These are phyloP conservation scores for Podarcis cretensis DNA, from an alignment of 2,113 vertebrate genomes.

Conservation along the genomic window DNA sequence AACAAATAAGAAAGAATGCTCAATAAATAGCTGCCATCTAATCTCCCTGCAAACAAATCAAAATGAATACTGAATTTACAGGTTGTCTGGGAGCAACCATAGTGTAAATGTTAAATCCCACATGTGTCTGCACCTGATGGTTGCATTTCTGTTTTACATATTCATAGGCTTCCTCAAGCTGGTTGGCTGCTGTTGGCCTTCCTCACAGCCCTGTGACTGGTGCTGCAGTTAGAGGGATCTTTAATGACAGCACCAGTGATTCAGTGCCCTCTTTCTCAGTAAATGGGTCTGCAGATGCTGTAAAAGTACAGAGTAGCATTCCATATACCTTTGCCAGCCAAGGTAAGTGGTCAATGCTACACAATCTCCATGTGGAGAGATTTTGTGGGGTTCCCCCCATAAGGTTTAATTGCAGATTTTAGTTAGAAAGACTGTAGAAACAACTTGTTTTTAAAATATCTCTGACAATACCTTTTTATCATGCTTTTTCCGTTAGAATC, in stretches of 20 bases:
- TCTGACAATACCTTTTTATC: neutral
- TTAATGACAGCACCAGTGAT: neutral
- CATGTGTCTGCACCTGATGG: constrained; percentile 52
- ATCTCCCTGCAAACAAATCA: no score
- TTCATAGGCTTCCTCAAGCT: constrained; percentile 70
- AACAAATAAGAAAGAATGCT: no score
- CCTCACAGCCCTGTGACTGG: constrained; percentile 48
- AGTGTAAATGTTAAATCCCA: neutral
- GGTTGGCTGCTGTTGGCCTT: constrained; percentile 69
- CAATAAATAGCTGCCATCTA: no score
- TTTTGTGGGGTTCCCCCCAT: neutral
- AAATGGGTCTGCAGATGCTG: neutral
- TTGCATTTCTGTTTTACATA: constrained; percentile 70
- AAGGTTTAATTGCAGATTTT: neutral
- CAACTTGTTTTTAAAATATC: neutral
- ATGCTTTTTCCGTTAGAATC: neutral
- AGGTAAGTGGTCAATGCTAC: constrained; percentile 9
- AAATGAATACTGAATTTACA: neutral
- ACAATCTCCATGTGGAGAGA: neutral
- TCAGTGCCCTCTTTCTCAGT: neutral
- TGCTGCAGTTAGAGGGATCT: constrained; percentile 9
- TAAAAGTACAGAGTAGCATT: neutral
- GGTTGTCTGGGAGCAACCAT: neutral
- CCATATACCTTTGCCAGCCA: neutral
- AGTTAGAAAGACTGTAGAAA: neutral